These are phyloP conservation scores for Vulpes vulpes DNA, from an alignment of 2,113 vertebrate genomes.

Conservation along the genomic window DNA sequence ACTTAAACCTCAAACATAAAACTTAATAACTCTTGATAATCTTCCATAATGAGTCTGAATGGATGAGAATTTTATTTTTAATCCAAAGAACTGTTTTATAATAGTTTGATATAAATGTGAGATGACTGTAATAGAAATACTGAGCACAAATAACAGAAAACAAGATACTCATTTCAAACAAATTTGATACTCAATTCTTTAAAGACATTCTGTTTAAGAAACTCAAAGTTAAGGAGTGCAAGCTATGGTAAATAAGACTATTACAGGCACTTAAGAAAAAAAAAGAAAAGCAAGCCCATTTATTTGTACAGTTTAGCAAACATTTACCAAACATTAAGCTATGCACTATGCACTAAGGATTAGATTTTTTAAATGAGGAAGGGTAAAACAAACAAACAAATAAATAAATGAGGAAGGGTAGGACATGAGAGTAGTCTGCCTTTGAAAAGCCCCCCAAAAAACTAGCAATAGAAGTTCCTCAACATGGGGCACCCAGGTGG, in stretches of 20 bases:
- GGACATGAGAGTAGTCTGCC: neutral
- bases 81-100: neutral
- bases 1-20: neutral
- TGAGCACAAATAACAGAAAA: neutral
- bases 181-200: neutral
- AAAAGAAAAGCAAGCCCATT: neutral
- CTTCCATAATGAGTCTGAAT: neutral
- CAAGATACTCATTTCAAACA: neutral
- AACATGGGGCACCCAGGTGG: neutral
- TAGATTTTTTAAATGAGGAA: neutral
- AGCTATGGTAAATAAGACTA: neutral
- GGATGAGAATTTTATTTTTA: neutral
- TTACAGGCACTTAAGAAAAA: neutral
- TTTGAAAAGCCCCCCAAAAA: neutral
- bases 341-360: neutral
- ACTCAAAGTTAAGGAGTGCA: neutral
- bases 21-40: neutral
- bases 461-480: neutral
- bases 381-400: neutral
- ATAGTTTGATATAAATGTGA: neutral
- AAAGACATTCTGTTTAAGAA: neutral
- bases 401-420: neutral
- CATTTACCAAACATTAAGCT: neutral
- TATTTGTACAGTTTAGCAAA: neutral
- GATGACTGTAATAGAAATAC: neutral